These are phyloP conservation scores for Gallinago jamesoni DNA, from an alignment of 2,113 vertebrate genomes.

Conservation along the genomic window DNA sequence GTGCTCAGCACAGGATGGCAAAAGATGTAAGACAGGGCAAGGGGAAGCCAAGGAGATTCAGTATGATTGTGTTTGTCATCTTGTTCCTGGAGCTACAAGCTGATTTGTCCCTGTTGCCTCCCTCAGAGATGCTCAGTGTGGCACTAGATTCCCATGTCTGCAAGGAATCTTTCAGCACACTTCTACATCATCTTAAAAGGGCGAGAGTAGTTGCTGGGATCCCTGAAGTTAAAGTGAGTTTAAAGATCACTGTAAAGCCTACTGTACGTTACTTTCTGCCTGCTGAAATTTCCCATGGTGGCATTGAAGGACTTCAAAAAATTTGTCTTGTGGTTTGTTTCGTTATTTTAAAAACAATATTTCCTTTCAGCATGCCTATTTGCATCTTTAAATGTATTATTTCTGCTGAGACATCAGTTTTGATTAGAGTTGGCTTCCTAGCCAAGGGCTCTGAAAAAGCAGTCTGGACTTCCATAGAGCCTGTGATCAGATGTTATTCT, in stretches of 20 bases:
- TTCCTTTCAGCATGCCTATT: background rate
- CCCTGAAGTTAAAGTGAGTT: background rate
- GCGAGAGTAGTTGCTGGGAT: background rate
- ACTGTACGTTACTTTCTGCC: background rate
- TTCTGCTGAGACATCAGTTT: conserved; percentile 43
- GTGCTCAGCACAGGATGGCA: background rate
- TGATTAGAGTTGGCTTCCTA: conserved; percentile 19
- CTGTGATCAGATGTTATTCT: conserved; percentile 1
- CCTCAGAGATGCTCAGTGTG: background rate
- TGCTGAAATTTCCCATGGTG: background rate
- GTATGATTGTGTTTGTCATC: background rate
- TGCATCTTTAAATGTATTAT: background rate
- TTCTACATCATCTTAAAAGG: background rate
- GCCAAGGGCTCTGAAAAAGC: background rate
- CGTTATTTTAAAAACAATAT: background rate
- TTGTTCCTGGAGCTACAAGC: background rate
- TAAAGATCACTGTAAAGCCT: background rate
- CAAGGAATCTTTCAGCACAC: background rate
- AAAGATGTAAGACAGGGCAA: background rate
- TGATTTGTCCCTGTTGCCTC: background rate
- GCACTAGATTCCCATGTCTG: background rate
- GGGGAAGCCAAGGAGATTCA: background rate
- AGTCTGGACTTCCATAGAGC: background rate
- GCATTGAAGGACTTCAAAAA: rapidly evolving
- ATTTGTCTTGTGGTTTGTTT: background rate